Conservation (phyloP, 1,140 invertebrate genomes). For the Drosophila ohnishii region DNA sequence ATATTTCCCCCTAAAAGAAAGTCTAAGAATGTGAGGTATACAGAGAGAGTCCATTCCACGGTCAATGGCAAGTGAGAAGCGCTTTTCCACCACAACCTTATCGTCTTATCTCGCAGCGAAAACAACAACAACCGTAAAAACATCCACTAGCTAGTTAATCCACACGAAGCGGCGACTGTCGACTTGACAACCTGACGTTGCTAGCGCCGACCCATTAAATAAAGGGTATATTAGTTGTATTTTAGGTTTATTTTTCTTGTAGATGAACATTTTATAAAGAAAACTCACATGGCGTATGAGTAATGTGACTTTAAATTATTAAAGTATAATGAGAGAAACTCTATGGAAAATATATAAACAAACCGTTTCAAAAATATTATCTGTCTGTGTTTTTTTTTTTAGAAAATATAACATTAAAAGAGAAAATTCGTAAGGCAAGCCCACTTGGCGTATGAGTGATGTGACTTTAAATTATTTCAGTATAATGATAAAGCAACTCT, state of each 20-base stretch:
- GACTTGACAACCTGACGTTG: constrained; percentile 44
- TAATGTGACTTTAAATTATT: background rate
- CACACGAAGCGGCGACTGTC: constrained; percentile 22
- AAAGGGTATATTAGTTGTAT: background rate
- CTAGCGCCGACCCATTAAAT: constrained; percentile 1
- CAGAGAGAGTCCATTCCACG: constrained; percentile 32
- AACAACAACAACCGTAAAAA: constrained; percentile 35
- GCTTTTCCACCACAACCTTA: constrained; percentile 42
- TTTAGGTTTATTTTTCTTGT: background rate
- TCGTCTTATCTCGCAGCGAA: constrained; percentile 54
- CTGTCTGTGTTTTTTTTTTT: too few relatives aligned
- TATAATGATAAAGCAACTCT: background rate
- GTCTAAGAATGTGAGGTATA: background rate
- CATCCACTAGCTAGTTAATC: constrained; percentile 40
- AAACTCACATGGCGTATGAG: constrained; percentile 7
- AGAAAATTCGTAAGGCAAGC: too few relatives aligned
- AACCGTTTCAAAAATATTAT: background rate
- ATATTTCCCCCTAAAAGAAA: constrained; percentile 1
- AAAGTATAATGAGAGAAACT: background rate
- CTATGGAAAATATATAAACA: background rate
- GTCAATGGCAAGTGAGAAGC: constrained; percentile 58
- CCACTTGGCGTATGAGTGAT: constrained; percentile 10
- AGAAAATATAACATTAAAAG: background rate
- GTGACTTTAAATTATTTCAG: background rate
- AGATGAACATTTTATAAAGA: too few relatives aligned